Base-by-base conservation (phyloP, 2,888 invertebrate genomes). In the Tipula lateralis region DNA sequence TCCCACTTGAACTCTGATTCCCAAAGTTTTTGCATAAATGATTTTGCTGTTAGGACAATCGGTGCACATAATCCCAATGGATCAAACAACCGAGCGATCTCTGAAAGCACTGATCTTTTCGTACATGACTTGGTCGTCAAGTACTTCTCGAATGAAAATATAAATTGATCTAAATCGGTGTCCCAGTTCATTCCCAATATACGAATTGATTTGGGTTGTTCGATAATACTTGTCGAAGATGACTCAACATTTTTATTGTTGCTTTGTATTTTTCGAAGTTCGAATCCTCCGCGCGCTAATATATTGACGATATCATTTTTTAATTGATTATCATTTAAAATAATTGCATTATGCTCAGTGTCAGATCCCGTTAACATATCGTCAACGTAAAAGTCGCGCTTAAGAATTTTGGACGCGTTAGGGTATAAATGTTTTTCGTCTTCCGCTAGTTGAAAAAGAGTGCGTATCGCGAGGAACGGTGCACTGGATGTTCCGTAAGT, bases 151-250 rank as follows among this genome's bases (percentile, higher is more conserved):
- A 81, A 81, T 9, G 81, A 81, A 80, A 80, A 80, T 9, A 80
- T 80, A 80, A 80, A 50, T 3, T 81, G 81, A 81, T 81, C 81
- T 81, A n/a, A 29, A 29, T 81, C 81, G 29, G 81, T 13, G 12
- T 29, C 81, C 81, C 81, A 81, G 29, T 81, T 81, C 29, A 81
- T 81, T 81, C 81, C 81, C 9, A 81, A 81, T 29, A 29, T 81
- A 4, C 2, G 81, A 81, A 81, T 81, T 4, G 81, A 81, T 29
- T 29, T 81, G 13, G 81, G 81, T 29, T 81, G 81, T 81, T 81
- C 81, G n/a, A 81, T 29, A 3, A 16, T 7, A 3, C 7, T 50
- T 50, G 44, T 6, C 44, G 44, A 50, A 29, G 29, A 29, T 1
- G 29, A 80, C 19, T 80, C 80, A 80, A 80, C 19, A 80, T 80